These are phyloP conservation scores for Desmodus rotundus DNA, from an alignment of 2,113 vertebrate genomes.

Conservation along the genomic window DNA sequence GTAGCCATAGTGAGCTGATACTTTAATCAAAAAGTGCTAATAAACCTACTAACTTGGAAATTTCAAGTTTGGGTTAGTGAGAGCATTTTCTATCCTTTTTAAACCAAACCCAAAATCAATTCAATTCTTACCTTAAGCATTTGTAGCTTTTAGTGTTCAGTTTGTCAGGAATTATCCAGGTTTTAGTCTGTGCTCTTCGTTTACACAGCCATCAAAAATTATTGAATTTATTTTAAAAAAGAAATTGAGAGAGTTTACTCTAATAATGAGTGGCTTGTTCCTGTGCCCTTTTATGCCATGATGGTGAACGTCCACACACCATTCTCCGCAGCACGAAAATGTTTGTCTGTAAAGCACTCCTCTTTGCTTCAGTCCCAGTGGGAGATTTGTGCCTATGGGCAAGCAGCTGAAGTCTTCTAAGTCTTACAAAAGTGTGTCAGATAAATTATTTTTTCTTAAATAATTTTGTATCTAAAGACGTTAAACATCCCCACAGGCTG, in stretches of 20 bases:
- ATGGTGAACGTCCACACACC: neutral
- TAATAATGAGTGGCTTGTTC: neutral
- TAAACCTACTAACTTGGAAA: neutral
- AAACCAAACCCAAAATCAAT: neutral
- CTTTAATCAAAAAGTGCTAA: neutral
- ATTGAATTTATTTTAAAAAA: neutral
- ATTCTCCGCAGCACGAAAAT: neutral
- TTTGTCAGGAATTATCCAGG: neutral
- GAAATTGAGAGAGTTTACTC: neutral
- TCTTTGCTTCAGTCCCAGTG: neutral
- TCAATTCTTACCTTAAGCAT: neutral
- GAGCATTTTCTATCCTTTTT: neutral
- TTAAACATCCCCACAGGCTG: neutral
- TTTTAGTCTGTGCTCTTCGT: neutral
- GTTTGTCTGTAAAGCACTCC: neutral
- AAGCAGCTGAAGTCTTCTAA: neutral
- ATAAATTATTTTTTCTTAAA: slow-evolving; percentile 26
- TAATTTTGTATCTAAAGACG: neutral
- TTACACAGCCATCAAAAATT: neutral
- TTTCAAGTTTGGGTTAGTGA: neutral
- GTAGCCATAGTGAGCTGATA: neutral
- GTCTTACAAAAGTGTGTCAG: neutral
- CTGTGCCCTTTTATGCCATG: neutral
- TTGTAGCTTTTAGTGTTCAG: neutral
- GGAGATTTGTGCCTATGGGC: neutral